Evolutionary conservation across 1,140 invertebrate genomes (phyloP).

Genomic region (Maconellicoccus hirsutus): DNA sequence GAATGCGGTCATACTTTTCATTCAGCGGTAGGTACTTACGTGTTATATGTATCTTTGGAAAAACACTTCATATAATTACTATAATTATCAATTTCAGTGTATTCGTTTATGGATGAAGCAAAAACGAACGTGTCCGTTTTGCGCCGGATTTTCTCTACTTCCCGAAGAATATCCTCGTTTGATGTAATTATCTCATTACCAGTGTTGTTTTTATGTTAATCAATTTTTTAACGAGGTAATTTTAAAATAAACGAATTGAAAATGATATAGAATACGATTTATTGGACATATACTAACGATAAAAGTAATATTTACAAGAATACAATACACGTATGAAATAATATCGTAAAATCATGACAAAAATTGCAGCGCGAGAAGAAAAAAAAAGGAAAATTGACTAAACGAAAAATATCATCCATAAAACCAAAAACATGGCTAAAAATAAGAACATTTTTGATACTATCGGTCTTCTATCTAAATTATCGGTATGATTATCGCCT

Average conservation of each 20-base stretch:
- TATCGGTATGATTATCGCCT: conserved; percentile 11
- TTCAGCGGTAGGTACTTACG: neutral
- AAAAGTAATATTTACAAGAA: neutral
- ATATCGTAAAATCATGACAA: neutral
- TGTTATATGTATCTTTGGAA: too few species aligned
- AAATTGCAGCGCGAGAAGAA: neutral
- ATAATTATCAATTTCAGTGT: neutral
- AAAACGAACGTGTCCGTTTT: neutral
- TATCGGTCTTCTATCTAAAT: neutral
- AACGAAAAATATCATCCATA: conserved; percentile 8
- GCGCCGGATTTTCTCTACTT: neutral
- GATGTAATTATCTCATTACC: neutral
- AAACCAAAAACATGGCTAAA: conserved; percentile 8
- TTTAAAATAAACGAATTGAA: too few species aligned
- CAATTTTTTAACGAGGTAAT: too few species aligned
- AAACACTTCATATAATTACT: too few species aligned
- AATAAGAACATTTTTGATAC: conserved; percentile 18
- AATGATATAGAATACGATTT: too few species aligned
- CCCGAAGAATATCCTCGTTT: neutral
- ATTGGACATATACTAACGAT: too few species aligned
- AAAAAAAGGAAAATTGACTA: neutral
- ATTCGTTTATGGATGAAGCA: neutral
- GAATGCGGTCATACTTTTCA: neutral
- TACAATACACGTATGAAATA: neutral
- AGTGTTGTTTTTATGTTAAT: neutral